Percentiles rank a stretch among this genome's conserved stretches.
phyloP scores from a whole-genome alignment of 2,797 vertebrate genomes.

The Xenops minutus region DNA sequence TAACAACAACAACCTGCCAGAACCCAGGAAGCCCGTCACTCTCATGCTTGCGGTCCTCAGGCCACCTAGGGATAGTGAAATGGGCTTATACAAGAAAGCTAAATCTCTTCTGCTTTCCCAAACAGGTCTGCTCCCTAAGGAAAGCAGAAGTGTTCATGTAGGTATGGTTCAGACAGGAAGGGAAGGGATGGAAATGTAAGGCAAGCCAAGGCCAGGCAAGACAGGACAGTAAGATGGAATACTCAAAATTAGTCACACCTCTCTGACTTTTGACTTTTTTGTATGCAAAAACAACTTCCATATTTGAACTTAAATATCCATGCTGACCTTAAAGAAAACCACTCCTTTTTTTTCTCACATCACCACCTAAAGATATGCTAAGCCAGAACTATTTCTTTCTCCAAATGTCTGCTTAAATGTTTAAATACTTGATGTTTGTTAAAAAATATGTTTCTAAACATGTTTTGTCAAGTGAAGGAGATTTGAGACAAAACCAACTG shows the following conservation, averaged over 20 bases:
- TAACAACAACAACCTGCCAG: neutral
- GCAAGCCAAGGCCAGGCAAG: neutral
- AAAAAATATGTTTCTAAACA: constrained; percentile 18
- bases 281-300: neutral
- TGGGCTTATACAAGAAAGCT: neutral
- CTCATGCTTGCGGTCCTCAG: neutral
- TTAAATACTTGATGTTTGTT: neutral
- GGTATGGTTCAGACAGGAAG: neutral
- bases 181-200: neutral
- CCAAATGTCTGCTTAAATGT: neutral
- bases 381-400: neutral
- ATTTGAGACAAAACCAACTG: constrained; percentile 24
- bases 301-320: neutral
- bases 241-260: neutral
- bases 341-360: neutral
- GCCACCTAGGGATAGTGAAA: neutral
- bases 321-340: neutral
- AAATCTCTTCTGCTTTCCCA: neutral
- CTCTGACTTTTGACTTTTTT: neutral
- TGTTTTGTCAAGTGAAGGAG: constrained; percentile 13
- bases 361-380: neutral
- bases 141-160: neutral
- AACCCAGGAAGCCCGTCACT: neutral
- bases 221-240: neutral
- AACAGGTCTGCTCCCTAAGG: neutral